Evolutionary conservation across 1,140 invertebrate species (phyloP), one percentile per base, ranked within the genome.

Genomic region (Schlechtendalia chinensis): DNA sequence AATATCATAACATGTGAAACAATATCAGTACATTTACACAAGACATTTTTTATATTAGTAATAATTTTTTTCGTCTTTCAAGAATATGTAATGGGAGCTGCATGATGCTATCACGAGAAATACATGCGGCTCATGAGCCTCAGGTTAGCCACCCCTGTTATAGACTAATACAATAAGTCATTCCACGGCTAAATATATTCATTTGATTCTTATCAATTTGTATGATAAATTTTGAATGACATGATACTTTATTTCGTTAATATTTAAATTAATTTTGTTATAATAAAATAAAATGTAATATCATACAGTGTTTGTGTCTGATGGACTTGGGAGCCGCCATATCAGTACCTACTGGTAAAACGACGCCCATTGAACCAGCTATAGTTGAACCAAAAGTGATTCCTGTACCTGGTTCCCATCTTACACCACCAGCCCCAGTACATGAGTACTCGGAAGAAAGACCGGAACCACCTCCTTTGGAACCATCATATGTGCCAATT

Each of bases 281-380:
- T 61, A 12, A n/a, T n/a, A n/a, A n/a, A n/a, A n/a, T n/a, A n/a
- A n/a, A n/a, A n/a, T n/a, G n/a, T n/a, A n/a, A n/a, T 63, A 54
- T 0, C 0, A 14, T 32, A 8, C 39, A 79, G 75, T 63, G 56
- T 14, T 27, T 79, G n/a, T 63, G 39, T n/a, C 19, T 61, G 39
- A 79, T 79, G 29, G 58, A 79, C 45, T 63, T 50, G 45, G 75
- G 6, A 50, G 12, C 22, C 5, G 29, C 81, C n/a, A 84, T 84
- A 58, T 82, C 82, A 32, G 83, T 84, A 58, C 83, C 83, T 10
- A 83, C 83, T 0, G 83, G 83, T 2, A 84, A 84, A 79, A 27
- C 81, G 75, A 84, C 83, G 1, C 83, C 83, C 10, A 84, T 84
- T 16, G 83, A 82, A 22, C 83, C 83, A 14, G 83, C 83, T 14